phyloP scores from a whole-genome alignment of 2,888 invertebrate genomes.

The Melieria crassipennis region DNA sequence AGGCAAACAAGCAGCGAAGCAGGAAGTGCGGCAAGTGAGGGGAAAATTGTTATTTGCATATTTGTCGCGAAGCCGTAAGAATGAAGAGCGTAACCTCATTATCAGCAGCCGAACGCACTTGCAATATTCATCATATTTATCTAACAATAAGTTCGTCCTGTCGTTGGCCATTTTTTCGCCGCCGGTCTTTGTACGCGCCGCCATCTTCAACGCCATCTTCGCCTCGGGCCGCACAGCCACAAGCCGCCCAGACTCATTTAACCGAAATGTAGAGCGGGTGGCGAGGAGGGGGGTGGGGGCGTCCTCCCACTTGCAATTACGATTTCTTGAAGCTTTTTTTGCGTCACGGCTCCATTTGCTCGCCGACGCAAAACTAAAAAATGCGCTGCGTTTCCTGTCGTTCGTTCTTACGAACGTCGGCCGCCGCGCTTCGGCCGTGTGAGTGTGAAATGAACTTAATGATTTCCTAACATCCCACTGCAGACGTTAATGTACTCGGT shows the following conservation, averaged over 20 bases:
- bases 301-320: slow-evolving; percentile 24
- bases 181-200: slow-evolving; percentile 15
- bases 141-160: slow-evolving; percentile 28
- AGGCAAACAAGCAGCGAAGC: background rate
- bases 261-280: background rate
- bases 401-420: slow-evolving; percentile 12
- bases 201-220: background rate
- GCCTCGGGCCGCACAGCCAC: slow-evolving; percentile 14
- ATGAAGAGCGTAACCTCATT: slow-evolving; percentile 26
- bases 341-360: slow-evolving; percentile 4
- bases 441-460: slow-evolving; percentile 46
- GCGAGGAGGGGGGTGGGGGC: too few relatives aligned
- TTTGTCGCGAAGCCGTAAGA: slow-evolving; percentile 4
- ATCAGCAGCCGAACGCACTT: slow-evolving; percentile 13
- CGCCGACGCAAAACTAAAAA: background rate
- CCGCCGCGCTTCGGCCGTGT: slow-evolving; percentile 6
- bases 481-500: slow-evolving; percentile 27
- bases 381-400: slow-evolving; percentile 11
- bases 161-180: slow-evolving; percentile 14
- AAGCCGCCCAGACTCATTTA: slow-evolving; percentile 23
- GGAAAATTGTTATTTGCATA: background rate
- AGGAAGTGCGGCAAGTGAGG: slow-evolving; percentile 5
- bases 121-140: slow-evolving; percentile 21
- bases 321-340: slow-evolving; percentile 20
- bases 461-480: slow-evolving; percentile 43